Evolutionary conservation across 2,113 vertebrate genomes (phyloP).

Genomic region (Tetrax tetrax): DNA sequence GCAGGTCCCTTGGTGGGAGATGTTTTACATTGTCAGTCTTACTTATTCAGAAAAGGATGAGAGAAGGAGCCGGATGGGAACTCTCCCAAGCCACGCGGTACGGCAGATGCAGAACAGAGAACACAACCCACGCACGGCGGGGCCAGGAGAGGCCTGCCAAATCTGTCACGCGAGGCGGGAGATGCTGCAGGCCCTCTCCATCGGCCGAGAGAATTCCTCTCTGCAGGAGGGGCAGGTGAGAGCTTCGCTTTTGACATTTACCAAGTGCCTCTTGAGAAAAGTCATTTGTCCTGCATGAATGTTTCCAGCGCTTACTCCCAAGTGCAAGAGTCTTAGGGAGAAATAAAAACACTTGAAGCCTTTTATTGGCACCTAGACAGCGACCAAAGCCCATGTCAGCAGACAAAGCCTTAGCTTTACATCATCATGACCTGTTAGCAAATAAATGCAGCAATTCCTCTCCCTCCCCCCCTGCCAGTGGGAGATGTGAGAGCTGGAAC

Average conservation of each 20-base stretch:
- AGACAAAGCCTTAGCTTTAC: neutral
- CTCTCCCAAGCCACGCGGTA: neutral
- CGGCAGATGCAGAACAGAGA: neutral
- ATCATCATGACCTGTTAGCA: neutral
- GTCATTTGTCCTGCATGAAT: neutral
- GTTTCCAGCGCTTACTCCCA: neutral
- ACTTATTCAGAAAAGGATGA: neutral
- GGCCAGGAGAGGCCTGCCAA: neutral
- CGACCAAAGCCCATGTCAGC: neutral
- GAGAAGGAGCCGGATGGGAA: neutral
- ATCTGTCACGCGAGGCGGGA: rapidly evolving
- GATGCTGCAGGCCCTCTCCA: neutral
- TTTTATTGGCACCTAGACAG: neutral
- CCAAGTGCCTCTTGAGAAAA: neutral
- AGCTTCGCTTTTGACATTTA: neutral
- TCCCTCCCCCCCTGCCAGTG: neutral
- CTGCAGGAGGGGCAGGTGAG: neutral
- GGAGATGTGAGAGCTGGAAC: neutral
- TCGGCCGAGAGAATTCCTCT: neutral
- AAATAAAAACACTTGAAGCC: conserved; percentile 4
- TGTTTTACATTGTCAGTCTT: neutral
- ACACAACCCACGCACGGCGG: neutral
- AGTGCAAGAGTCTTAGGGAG: neutral
- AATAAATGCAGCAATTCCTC: neutral
- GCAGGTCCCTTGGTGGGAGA: neutral